Evolutionary conservation across 2,888 invertebrate species (phyloP).

Genomic region (Meganola albula): DNA sequence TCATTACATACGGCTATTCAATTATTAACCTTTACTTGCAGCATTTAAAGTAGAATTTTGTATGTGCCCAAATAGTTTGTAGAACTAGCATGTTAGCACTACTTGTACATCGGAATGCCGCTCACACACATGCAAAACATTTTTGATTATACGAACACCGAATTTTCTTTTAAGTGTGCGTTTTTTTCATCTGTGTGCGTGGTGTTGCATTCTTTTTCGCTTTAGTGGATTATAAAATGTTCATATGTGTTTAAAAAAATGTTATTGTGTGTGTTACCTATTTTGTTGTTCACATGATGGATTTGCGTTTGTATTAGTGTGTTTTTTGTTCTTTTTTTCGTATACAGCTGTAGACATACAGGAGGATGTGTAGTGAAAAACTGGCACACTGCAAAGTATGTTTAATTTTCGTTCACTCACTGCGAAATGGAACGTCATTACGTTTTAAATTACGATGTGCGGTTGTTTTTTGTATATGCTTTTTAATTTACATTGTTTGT

Average conservation of each 20-base stretch:
- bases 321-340: constrained; percentile 62
- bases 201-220: constrained; percentile 58
- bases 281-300: constrained; percentile 67
- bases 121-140: constrained; percentile 42
- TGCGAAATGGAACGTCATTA: constrained; percentile 74
- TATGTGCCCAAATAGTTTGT: constrained; percentile 35
- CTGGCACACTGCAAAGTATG: constrained; percentile 71
- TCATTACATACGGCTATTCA: constrained; percentile 44
- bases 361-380: constrained; percentile 66
- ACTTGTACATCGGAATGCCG: constrained; percentile 64
- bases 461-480: constrained; percentile 60
- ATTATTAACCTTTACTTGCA: constrained; percentile 29
- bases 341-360: constrained; percentile 50
- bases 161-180: constrained; percentile 57
- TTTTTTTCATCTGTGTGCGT: constrained; percentile 34
- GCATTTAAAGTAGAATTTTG: constrained; percentile 34
- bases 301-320: constrained; percentile 68
- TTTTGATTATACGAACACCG: constrained; percentile 74
- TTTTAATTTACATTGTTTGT: constrained; percentile 65
- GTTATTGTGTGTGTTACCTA: constrained; percentile 47
- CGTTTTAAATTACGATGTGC: constrained; percentile 73
- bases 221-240: constrained; percentile 15
- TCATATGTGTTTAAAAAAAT: not conserved
- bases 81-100: constrained; percentile 66
- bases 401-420: constrained; percentile 76